These are phyloP conservation scores for Orthosia gothica DNA, from an alignment of 2,888 invertebrate species.

Conservation along the genomic window DNA sequence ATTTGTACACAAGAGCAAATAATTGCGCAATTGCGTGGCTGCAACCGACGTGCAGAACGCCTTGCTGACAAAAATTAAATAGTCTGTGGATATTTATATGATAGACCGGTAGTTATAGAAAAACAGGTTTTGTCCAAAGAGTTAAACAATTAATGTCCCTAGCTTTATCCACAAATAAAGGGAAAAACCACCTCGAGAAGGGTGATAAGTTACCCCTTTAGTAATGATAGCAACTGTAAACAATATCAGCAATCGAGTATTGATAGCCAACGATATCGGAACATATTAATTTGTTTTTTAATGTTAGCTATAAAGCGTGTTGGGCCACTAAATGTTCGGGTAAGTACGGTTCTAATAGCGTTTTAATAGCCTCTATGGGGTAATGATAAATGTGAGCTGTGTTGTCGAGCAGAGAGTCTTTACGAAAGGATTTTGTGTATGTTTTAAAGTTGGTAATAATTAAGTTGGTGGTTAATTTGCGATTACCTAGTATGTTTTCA, in stretches of 20 bases:
- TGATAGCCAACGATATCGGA: conserved; percentile 51
- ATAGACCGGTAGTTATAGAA: too few species aligned
- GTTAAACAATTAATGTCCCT: too few species aligned
- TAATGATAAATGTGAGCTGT: conserved; percentile 54
- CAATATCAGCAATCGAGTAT: conserved; percentile 23
- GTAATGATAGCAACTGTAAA: conserved; percentile 22
- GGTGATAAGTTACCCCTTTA: not conserved
- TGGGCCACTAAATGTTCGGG: conserved; percentile 31
- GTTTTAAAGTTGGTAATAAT: conserved; percentile 12
- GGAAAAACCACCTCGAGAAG: not conserved
- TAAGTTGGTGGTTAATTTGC: too few species aligned
- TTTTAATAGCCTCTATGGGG: conserved; percentile 63
- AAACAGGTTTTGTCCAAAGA: too few species aligned
- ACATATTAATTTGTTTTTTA: conserved; percentile 63
- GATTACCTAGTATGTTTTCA: too few species aligned
- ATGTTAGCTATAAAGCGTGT: conserved; percentile 49
- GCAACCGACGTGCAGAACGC: too few species aligned
- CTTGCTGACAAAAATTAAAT: too few species aligned
- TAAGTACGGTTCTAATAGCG: conserved; percentile 61
- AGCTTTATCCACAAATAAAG: not conserved
- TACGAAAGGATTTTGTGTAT: not conserved
- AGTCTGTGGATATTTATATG: too few species aligned
- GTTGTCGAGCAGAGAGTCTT: conserved; percentile 18
- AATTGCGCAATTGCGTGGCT: too few species aligned
- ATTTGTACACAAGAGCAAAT: too few species aligned